Evolutionary conservation across 2,113 vertebrate genomes (phyloP), one percentile per base, ranked within the genome.

Genomic region (Phaethornis superciliosus): DNA sequence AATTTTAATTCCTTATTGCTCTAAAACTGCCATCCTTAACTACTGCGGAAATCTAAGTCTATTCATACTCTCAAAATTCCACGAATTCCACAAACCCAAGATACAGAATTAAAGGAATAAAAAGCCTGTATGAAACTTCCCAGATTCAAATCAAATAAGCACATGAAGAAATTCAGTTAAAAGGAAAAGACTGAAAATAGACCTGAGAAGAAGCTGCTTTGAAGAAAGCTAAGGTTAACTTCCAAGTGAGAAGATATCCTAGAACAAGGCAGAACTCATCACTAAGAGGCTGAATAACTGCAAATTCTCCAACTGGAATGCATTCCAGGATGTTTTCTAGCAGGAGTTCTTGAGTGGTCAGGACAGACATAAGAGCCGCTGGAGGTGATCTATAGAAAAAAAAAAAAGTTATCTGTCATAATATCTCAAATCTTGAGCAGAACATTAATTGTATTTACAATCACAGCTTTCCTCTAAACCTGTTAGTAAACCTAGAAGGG

Each of bases 201-300:
- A 99, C 99, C 95, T 99, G 98, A 51, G 99, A 99, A 65, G 99
- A 98, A 46, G 99, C 98, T 40, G 99, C 98, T 96, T 99, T 99
- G 92, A 99, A 99, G 93, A 99, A 99, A 51, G 98, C 98, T 49
- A 99, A 98, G 23, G 98, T 98, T 71, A 99, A 98, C 94, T 99
- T 99, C 99, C 99, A 99, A 20, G 98, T 98, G 70, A 99, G 98
- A 67, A 99, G 97, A 94, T 99, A 99, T 2, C 99, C 99, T 85
- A 99, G 97, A 76, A 99, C 98, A 94, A 98, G 98, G 82, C 98
- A 99, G 97, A 99, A 99, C 91, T 99, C 99, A 82, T 98, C 98
- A 0, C 99, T 99, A 85, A 98, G 96, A 22, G 99, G 99, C 51
- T 98, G 98, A 80, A 99, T 98, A 81, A 98, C 97, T 33, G 98